Percentiles rank a stretch among this genome's conserved stretches.
These are phyloP conservation scores for Aspidiotus rigidus DNA, from an alignment of 2,888 invertebrate genomes.

Conservation along the genomic window DNA sequence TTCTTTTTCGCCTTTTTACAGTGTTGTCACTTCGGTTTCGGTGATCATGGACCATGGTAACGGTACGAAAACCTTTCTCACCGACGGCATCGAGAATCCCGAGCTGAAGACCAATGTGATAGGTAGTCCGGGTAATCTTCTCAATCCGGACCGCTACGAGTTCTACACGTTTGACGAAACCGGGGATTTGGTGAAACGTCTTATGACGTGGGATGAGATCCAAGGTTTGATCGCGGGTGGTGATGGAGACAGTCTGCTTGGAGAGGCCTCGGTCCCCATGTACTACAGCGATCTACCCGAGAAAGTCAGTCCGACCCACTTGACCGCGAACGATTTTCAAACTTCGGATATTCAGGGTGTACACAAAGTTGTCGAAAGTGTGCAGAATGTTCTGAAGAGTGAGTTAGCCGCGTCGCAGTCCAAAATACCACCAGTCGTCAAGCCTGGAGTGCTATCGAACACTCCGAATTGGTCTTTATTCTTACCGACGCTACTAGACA, in stretches of 20 bases:
- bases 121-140: constrained; percentile 62
- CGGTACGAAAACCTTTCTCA: constrained; percentile 53
- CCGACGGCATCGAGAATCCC: constrained; percentile 54
- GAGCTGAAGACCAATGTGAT: constrained; percentile 39
- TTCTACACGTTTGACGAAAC: constrained; percentile 79
- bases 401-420: constrained; percentile 54
- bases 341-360: constrained; percentile 44
- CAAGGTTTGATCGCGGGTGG: constrained; percentile 76
- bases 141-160: constrained; percentile 75
- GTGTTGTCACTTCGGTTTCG: constrained; percentile 57
- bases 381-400: constrained; percentile 71
- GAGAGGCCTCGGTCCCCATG: constrained; percentile 41
- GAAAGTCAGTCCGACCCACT: constrained; percentile 8
- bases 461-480: constrained; percentile 73
- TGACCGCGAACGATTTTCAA: constrained; percentile 27
- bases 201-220: constrained; percentile 77
- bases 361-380: constrained; percentile 69
- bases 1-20: constrained; percentile 40
- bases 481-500: constrained; percentile 68
- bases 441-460: constrained; percentile 40
- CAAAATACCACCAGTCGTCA: constrained; percentile 40
- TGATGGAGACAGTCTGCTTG: constrained; percentile 47
- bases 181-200: constrained; percentile 68
- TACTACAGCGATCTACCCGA: constrained; percentile 41
- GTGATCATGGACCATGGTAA: constrained; percentile 50